phyloP scores from a whole-genome alignment of 2,797 vertebrate genomes.

The Tokudaia muenninki region DNA sequence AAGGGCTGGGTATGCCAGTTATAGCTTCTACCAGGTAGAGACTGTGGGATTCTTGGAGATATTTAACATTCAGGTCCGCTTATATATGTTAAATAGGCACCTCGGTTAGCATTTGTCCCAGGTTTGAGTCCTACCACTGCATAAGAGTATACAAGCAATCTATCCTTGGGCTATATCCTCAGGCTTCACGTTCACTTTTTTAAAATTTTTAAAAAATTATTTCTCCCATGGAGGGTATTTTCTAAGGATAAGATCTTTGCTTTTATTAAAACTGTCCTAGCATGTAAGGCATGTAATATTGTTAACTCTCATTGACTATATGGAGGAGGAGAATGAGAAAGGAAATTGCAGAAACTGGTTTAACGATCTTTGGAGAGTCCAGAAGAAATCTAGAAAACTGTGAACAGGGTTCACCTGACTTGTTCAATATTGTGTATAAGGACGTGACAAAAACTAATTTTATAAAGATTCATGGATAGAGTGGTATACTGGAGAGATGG shows the following conservation, averaged over 20 bases:
- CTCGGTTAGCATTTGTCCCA: neutral
- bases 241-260: neutral
- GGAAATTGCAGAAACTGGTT: neutral
- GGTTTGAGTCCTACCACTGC: neutral
- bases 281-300: neutral
- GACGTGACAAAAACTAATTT: neutral
- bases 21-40: neutral
- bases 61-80: neutral
- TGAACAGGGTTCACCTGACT: neutral
- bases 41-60: neutral
- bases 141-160: neutral
- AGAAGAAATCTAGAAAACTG: neutral
- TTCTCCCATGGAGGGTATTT: neutral
- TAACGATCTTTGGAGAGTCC: neutral
- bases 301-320: neutral
- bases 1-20: neutral
- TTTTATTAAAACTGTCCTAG: neutral
- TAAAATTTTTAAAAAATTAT: neutral
- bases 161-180: neutral
- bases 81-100: neutral
- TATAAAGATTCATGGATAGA: neutral
- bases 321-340: neutral
- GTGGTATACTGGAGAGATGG: neutral
- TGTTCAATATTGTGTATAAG: neutral
- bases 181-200: neutral